Evolutionary conservation across 2,888 invertebrate species (phyloP).

Genomic region (Hetaerina titia): DNA sequence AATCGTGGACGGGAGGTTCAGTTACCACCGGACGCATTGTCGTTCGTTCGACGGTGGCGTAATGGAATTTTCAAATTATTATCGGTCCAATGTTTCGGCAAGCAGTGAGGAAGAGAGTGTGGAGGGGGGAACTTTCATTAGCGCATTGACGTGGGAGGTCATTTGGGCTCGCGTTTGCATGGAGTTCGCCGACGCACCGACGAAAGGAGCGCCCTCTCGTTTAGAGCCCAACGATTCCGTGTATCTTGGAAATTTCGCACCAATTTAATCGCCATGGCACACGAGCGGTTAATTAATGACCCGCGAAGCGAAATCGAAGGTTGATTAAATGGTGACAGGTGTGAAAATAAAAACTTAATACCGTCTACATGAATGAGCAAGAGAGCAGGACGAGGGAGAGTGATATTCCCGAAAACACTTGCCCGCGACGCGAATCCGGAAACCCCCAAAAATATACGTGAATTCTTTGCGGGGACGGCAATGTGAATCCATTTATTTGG

Average conservation of each 20-base stretch:
- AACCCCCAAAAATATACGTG: neutral
- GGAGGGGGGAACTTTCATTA: neutral
- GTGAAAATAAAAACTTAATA: neutral
- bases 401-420: neutral
- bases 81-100: neutral
- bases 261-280: conserved; percentile 15
- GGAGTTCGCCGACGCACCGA: neutral
- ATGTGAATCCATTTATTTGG: neutral
- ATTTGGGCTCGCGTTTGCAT: neutral
- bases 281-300: neutral
- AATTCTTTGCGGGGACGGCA: neutral
- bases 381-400: neutral
- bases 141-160: neutral
- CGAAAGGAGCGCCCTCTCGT: neutral
- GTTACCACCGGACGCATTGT: neutral
- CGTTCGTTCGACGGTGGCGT: neutral
- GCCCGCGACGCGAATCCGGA: neutral
- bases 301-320: neutral
- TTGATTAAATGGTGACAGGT: neutral
- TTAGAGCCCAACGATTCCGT: neutral
- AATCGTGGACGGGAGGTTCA: neutral
- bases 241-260: neutral
- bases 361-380: neutral
- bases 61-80: neutral
- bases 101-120: too few relatives aligned